Conservation (phyloP, 2,797 vertebrate species). For the Sebastes matsubarae region DNA sequence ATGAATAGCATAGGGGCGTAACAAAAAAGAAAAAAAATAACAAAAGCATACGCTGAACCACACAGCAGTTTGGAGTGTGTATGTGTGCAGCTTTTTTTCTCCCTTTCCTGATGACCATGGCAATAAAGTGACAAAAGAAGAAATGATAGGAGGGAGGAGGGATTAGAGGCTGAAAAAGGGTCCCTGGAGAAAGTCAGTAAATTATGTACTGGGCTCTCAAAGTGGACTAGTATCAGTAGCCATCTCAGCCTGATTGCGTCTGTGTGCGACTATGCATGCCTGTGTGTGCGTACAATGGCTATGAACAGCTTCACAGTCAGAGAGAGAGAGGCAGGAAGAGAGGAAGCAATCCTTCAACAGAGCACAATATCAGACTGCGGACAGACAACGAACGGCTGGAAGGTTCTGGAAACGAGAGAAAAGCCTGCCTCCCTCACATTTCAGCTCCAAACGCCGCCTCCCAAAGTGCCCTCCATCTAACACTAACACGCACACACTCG, state of each 20-base stretch:
- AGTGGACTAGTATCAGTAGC: conserved; percentile 71
- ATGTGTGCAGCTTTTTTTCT: conserved; percentile 27
- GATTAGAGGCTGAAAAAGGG: conserved; percentile 53
- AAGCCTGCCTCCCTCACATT: conserved; percentile 73
- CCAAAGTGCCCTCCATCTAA: conserved; percentile 76
- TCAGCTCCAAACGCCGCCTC: conserved; percentile 61
- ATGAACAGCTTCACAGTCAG: conserved; percentile 64
- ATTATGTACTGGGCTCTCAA: conserved; percentile 73
- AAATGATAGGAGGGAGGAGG: conserved; percentile 63
- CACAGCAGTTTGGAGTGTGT: conserved; percentile 31
- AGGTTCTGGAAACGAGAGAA: conserved; percentile 77
- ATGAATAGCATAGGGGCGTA: conserved; percentile 47
- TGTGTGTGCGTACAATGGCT: conserved; percentile 53
- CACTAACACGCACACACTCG: conserved; percentile 53
- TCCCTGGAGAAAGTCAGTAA: conserved; percentile 74
- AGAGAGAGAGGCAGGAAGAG: conserved; percentile 69
- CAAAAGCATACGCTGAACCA: conserved; percentile 46
- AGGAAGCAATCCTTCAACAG: conserved; percentile 82
- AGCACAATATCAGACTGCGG: conserved; percentile 78
- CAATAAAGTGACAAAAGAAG: conserved; percentile 76
- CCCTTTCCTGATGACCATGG: conserved; percentile 64
- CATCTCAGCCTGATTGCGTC: conserved; percentile 72
- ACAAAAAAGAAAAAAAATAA: conserved; percentile 23
- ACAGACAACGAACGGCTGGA: conserved; percentile 80
- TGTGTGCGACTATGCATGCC: conserved; percentile 51